Conservation (phyloP, 2,888 invertebrate species). For the Dolichomitus sp. region DNA sequence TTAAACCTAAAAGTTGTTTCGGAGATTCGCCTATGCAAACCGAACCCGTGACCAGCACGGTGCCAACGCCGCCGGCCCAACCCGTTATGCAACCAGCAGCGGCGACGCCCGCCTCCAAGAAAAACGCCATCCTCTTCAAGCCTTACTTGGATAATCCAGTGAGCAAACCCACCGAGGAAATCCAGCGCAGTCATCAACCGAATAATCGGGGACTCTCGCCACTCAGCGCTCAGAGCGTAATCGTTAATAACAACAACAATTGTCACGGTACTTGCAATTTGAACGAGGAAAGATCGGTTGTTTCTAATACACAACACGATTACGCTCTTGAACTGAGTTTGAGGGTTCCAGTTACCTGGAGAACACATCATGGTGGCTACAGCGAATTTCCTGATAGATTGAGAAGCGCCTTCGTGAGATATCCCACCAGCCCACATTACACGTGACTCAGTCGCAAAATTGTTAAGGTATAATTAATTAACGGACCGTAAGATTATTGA, state of each 20-base stretch:
- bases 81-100: conserved; percentile 63
- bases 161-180: conserved; percentile 84
- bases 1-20: conserved; percentile 80
- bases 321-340: conserved; percentile 80
- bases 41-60: conserved; percentile 78
- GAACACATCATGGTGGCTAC: conserved; percentile 64
- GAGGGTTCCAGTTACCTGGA: conserved; percentile 80
- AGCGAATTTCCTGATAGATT: conserved; percentile 69
- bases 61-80: conserved; percentile 74
- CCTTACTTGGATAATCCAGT: conserved; percentile 91
- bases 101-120: conserved; percentile 85
- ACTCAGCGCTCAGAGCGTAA: conserved; percentile 58
- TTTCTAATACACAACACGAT: conserved; percentile 67
- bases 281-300: conserved; percentile 75
- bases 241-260: conserved; percentile 78
- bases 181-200: conserved; percentile 60
- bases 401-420: conserved; percentile 83
- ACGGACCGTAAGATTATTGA: background rate
- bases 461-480: conserved; percentile 15
- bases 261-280: conserved; percentile 80
- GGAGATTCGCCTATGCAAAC: conserved; percentile 66
- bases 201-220: conserved; percentile 70
- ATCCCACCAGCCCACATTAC: conserved; percentile 81
- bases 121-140: conserved; percentile 92
- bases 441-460: conserved; percentile 67